Base-by-base conservation (phyloP, 2,113 vertebrate genomes). In the Pomatostomus ruficeps region DNA sequence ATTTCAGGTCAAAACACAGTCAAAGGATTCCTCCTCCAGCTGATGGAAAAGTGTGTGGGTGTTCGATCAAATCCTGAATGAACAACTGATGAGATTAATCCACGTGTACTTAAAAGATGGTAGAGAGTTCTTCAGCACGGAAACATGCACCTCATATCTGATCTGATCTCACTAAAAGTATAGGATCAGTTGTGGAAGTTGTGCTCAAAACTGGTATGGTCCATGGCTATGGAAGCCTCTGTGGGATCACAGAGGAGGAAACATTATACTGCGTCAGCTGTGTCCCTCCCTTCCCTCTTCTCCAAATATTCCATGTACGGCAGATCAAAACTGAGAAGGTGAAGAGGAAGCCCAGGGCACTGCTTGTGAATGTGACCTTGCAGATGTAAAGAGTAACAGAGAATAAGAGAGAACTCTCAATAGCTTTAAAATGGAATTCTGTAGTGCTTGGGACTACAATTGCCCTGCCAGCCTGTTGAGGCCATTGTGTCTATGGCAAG, bases 121-220 rank as follows among this genome's bases (percentile, higher is more conserved):
- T 26, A 29, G 20, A 45, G 40, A 66, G 12, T 42, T 78, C 55
- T 71, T 80, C 70, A 33, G 14, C 38, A 33, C 33, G 22, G 23
- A 77, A 93, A 65, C 3, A 7, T 7, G 6, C 3, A 49, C 11
- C 25, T 84, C 12, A 4, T 42, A 13, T 29, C 61, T 62, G 78
- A 85, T 11, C 0, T 6, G 0, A 26, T 80, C 49, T 58, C 62
- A 20, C 25, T 66, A 23, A 54, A 58, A 71, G 9, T 54, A 23
- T 5, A 31, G 19, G 24, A 33, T 51, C 24, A 42, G 0, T 5
- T 16, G 14, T 6, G 18, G 31, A 29, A 0, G 2, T 38, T 93
- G 36, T 65, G 16, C 5, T 62, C 15, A 55, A 4, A 3, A 15
- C 12, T 12, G 8, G 12, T 77, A 36, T 66, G 5, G 4, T 45